These are phyloP conservation scores for Apis dorsata DNA, from an alignment of 1,140 invertebrate species.

Conservation along the genomic window DNA sequence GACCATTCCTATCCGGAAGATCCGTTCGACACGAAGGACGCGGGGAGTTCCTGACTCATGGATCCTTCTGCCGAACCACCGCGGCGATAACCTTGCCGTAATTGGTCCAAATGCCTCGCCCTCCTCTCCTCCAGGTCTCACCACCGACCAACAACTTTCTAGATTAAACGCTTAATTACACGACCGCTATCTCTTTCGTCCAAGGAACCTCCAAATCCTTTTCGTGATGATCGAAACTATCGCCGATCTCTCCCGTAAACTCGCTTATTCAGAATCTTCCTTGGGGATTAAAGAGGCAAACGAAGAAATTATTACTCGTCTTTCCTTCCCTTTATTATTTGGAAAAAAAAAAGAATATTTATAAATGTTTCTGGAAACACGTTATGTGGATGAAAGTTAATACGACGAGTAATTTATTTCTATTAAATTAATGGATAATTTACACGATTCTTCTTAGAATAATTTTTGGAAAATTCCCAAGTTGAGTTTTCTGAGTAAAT, in stretches of 20 bases:
- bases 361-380: no score
- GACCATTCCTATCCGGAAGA: constrained; percentile 54
- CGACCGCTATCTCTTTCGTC: constrained; percentile 56
- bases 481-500: no score
- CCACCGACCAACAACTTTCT: constrained; percentile 65
- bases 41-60: constrained; percentile 60
- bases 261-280: not conserved
- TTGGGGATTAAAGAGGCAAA: not conserved
- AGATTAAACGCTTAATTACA: constrained; percentile 73
- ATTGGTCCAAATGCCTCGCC: constrained; percentile 65
- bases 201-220: constrained; percentile 41
- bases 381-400: no score
- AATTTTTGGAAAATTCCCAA: no score
- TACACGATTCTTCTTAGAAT: no score
- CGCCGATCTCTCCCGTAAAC: not conserved
- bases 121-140: constrained; percentile 44
- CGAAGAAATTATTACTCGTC: no score
- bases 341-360: no score
- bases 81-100: constrained; percentile 70
- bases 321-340: not conserved
- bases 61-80: constrained; percentile 59
- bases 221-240: constrained; percentile 26
- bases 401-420: no score
- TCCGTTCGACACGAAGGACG: constrained; percentile 54
- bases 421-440: no score